Evolutionary conservation across 53 echinoderm and acorn worm genomes (phyloP).

Genomic region (Hippasteria phrygiana): DNA sequence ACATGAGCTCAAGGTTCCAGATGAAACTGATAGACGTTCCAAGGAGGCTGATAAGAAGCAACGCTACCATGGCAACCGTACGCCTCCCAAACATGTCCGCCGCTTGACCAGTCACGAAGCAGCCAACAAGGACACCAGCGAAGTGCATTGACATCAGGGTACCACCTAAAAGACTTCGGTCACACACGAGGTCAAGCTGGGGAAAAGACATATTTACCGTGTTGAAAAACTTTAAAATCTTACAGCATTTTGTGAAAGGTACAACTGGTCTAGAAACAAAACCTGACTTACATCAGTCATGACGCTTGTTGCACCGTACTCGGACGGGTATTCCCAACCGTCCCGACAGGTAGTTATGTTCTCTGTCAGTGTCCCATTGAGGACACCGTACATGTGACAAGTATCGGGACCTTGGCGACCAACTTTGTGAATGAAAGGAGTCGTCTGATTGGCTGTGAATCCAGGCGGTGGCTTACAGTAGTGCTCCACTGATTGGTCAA

Average conservation of each 20-base stretch:
- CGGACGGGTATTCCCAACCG: slow-evolving; percentile 6
- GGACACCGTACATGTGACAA: background rate
- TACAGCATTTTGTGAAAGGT: too few species aligned
- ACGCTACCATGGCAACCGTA: background rate
- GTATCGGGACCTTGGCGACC: background rate
- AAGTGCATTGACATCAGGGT: background rate
- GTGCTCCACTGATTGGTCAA: slow-evolving; percentile 15
- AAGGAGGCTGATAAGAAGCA: background rate
- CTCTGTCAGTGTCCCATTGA: slow-evolving; percentile 3
- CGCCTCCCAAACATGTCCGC: slow-evolving; percentile 24
- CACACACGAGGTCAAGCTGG: slow-evolving; percentile 28
- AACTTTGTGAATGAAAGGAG: background rate
- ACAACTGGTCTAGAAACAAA: too few species aligned
- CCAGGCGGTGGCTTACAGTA: slow-evolving; percentile 30
- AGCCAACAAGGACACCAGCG: background rate
- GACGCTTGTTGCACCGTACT: background rate
- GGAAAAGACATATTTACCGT: too few species aligned
- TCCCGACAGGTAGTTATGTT: slow-evolving; percentile 6
- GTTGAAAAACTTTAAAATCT: too few species aligned
- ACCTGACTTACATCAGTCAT: slow-evolving; percentile 12
- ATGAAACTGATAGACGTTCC: slow-evolving; percentile 15
- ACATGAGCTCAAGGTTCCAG: slow-evolving; percentile 7
- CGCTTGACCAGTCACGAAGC: background rate
- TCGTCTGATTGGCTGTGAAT: slow-evolving; percentile 24
- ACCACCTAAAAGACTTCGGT: background rate